phyloP scores from a whole-genome alignment of 1,140 invertebrate species.

The Propsilocerus akamusi region DNA sequence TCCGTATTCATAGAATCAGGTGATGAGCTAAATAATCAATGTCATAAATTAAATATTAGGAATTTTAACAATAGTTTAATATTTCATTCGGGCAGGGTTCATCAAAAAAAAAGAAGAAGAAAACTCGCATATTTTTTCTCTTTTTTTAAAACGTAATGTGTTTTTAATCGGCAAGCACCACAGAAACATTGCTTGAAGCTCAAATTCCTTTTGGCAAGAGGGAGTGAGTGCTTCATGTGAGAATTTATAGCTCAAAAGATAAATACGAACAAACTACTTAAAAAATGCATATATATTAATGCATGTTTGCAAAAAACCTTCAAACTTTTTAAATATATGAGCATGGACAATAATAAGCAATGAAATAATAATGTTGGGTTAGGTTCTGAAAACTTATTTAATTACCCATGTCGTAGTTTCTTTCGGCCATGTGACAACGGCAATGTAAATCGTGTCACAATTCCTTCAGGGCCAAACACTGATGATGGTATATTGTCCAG shows the following conservation, averaged over 20 bases:
- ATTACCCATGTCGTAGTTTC: slow-evolving; percentile 36
- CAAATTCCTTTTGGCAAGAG: too few species aligned
- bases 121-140: not conserved
- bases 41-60: not conserved
- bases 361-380: too few species aligned
- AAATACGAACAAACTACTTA: too few species aligned
- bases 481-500: slow-evolving; percentile 26
- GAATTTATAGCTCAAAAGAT: too few species aligned
- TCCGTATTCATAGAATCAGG: slow-evolving; percentile 70
- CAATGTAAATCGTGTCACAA: slow-evolving; percentile 33
- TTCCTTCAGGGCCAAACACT: slow-evolving; percentile 25
- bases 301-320: too few species aligned
- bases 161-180: not conserved
- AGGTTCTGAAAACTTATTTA: too few species aligned
- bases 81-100: too few species aligned
- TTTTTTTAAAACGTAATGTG: not conserved
- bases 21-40: slow-evolving; percentile 39
- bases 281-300: too few species aligned
- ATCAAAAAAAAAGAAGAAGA: slow-evolving; percentile 3
- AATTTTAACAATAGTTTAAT: slow-evolving; percentile 5
- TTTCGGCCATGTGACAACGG: slow-evolving; percentile 36
- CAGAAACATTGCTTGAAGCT: slow-evolving; percentile 1
- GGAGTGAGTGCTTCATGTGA: too few species aligned
- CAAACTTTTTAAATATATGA: too few species aligned
- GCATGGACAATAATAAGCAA: too few species aligned